These are phyloP conservation scores for Dicentrarchus labrax DNA, from an alignment of 2,113 vertebrate species.

Conservation along the genomic window DNA sequence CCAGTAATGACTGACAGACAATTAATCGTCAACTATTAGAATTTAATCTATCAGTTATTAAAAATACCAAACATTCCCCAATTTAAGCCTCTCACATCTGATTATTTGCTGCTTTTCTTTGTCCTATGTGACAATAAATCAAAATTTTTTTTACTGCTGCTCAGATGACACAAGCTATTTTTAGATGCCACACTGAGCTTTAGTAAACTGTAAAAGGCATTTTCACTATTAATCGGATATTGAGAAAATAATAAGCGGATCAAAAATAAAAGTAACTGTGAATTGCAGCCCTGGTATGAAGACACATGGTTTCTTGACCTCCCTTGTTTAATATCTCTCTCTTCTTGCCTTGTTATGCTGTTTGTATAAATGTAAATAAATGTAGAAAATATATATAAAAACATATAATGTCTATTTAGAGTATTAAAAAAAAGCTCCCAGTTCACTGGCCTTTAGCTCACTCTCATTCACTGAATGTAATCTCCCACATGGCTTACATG, in stretches of 20 bases:
- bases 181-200: no score
- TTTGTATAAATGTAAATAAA: no score
- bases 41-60: no score
- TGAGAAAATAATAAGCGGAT: neutral
- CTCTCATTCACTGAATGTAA: neutral
- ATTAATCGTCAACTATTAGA: no score
- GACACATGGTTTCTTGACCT: neutral
- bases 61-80: neutral
- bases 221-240: neutral
- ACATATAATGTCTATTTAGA: no score
- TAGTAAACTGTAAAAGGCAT: no score
- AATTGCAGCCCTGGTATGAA: neutral
- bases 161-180: no score
- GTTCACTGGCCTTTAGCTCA: no score
- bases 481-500: neutral
- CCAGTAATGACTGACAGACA: neutral
- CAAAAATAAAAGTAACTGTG: neutral
- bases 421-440: no score
- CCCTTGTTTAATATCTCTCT: neutral
- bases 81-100: neutral
- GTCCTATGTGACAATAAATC: no score
- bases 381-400: neutral
- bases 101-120: neutral
- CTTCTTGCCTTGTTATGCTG: neutral
- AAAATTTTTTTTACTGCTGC: no score